Conservation (phyloP, 2,113 vertebrate genomes). For the Rhegmatorhina hoffmannsi region DNA sequence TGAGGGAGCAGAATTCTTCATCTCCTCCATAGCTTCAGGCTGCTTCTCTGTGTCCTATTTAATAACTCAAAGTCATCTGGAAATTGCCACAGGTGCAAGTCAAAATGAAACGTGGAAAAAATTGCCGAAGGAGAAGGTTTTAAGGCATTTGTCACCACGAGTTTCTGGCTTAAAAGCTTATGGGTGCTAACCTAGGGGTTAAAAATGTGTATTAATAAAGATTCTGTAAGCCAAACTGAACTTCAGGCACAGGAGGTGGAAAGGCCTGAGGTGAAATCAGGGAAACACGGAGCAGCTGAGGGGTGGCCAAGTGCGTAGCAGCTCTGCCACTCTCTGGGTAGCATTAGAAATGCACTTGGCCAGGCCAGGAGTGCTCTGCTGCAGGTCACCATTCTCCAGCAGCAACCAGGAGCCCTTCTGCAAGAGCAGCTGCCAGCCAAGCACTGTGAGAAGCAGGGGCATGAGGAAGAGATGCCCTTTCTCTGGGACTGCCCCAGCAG, state of each 20-base stretch:
- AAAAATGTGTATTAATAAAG: neutral
- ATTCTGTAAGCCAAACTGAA: neutral
- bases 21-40: neutral
- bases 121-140: neutral
- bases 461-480: neutral
- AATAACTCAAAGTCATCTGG: neutral
- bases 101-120: neutral
- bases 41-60: neutral
- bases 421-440: neutral
- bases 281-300: neutral
- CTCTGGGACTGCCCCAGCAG: neutral
- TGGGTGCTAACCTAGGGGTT: neutral
- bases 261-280: neutral
- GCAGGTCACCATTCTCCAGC: neutral
- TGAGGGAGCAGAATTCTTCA: neutral
- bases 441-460: fast-evolving
- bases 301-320: fast-evolving
- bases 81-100: neutral
- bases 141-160: neutral
- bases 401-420: neutral
- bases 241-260: neutral
- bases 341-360: neutral
- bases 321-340: neutral
- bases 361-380: neutral
- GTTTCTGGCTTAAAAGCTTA: neutral